Evolutionary conservation across 2,888 invertebrate species (phyloP).

Genomic region (Orchesellides sinensis): DNA sequence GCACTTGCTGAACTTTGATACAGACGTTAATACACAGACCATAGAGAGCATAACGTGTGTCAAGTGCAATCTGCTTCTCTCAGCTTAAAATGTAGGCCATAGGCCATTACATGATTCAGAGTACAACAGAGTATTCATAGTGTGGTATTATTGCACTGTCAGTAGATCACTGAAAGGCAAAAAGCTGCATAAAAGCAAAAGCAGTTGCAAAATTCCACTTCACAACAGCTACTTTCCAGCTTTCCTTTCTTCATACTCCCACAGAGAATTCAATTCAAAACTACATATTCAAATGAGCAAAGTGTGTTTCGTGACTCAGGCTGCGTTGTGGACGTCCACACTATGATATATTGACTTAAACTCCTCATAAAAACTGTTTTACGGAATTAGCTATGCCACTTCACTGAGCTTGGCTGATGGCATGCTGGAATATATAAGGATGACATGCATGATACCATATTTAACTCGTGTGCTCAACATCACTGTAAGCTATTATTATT

Average conservation of each 20-base stretch:
- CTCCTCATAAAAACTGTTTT: slow-evolving; percentile 51
- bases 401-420: slow-evolving; percentile 1
- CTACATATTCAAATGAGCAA: slow-evolving; percentile 40
- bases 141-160: background rate
- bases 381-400: slow-evolving; percentile 42
- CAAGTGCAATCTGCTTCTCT: slow-evolving; percentile 51
- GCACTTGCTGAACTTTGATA: slow-evolving; percentile 52
- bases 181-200: slow-evolving; percentile 12
- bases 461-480: no score
- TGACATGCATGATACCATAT: slow-evolving; percentile 3
- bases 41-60: slow-evolving; percentile 44
- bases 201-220: slow-evolving; percentile 23
- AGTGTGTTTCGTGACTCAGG: slow-evolving; percentile 24
- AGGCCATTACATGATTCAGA: background rate
- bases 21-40: background rate
- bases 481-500: no score
- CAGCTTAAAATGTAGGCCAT: slow-evolving; percentile 35
- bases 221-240: slow-evolving; percentile 37
- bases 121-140: background rate
- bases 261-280: slow-evolving; percentile 18
- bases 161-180: no score
- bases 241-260: slow-evolving; percentile 31
- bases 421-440: slow-evolving; percentile 16
- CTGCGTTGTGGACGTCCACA: slow-evolving; percentile 21
- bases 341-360: slow-evolving; percentile 34